Evolutionary conservation across 2,113 vertebrate species (phyloP), one percentile per base, ranked within the genome.

Genomic region (Hylia prasina): DNA sequence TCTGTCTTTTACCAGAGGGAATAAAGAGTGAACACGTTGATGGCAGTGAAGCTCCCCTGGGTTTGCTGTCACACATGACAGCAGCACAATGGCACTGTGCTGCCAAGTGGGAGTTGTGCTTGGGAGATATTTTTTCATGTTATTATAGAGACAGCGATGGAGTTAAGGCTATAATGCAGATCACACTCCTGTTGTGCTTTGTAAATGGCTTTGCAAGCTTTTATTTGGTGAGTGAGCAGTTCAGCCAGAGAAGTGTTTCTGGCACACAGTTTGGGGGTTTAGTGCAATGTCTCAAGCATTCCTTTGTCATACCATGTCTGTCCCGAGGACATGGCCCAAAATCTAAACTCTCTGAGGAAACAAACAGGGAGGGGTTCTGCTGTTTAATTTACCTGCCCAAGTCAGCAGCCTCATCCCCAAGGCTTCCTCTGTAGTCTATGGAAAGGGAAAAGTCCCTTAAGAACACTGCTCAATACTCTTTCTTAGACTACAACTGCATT

Each of bases 161-260:
- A 85, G 66, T 87, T 93, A 90, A 86, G 73, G 63, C 71, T 90
- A 4, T 85, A 90, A 93, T 85, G 85, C 92, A 82, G 39, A 85
- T 92, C 70, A 66, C 75, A 64, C 63, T 80, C 66, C 51, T 64
- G 30, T 94, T 94, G 66, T 47, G 37, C 75, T 90, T 80, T 80
- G 71, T 83, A 70, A 92, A 96, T 70, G 58, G 58, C 77, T 93
- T 69, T 94, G 70, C 37, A 57, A 60, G 61, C 80, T 75, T 61
- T 87, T 71, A 13, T 89, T 92, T 69, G 45, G 16, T 65, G 64
- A 58, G 60, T 72, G 89, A 83, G 84, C 54, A 58, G n/a, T 61
- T 50, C 54, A 75, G 65, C 53, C 64, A 64, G 70, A 83, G 66
- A 45, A 37, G 63, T 0, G 2, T 58, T 78, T 66, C 83, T 83